These are phyloP conservation scores for Bhutanitis thaidina DNA, from an alignment of 2,888 invertebrate species.

Conservation along the genomic window DNA sequence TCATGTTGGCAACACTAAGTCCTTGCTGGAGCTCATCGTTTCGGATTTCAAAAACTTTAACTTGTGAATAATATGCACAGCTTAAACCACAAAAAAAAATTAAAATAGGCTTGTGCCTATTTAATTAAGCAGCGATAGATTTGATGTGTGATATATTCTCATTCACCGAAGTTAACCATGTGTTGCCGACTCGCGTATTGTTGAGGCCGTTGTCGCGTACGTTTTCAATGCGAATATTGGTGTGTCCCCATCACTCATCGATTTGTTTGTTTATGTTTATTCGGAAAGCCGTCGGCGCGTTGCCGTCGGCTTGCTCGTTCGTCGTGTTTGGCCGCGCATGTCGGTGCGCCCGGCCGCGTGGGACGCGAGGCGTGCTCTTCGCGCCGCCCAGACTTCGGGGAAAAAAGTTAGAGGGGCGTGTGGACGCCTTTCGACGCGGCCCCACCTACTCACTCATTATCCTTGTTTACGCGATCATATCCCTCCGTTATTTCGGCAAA, in stretches of 20 bases:
- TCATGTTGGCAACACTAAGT: slow-evolving; percentile 75
- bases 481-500: slow-evolving; percentile 59
- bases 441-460: slow-evolving; percentile 76
- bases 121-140: not conserved
- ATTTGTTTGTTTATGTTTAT: slow-evolving; percentile 16
- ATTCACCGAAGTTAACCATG: not conserved
- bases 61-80: not conserved
- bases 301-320: slow-evolving; percentile 41
- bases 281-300: slow-evolving; percentile 27
- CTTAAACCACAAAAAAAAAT: not conserved
- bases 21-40: slow-evolving; percentile 61
- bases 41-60: slow-evolving; percentile 49
- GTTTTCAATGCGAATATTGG: slow-evolving; percentile 3
- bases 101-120: too few species aligned
- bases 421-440: slow-evolving; percentile 43
- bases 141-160: not conserved
- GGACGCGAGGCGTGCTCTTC: slow-evolving; percentile 66
- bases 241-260: slow-evolving; percentile 6
- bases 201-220: slow-evolving; percentile 1
- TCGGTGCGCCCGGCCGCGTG: slow-evolving; percentile 65
- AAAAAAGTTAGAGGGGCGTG: slow-evolving; percentile 74
- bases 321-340: slow-evolving; percentile 39
- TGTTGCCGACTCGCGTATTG: not conserved
- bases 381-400: slow-evolving; percentile 71
- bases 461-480: slow-evolving; percentile 72